Evolutionary conservation across 2,113 vertebrate species (phyloP).

Genomic region (Mola mola): DNA sequence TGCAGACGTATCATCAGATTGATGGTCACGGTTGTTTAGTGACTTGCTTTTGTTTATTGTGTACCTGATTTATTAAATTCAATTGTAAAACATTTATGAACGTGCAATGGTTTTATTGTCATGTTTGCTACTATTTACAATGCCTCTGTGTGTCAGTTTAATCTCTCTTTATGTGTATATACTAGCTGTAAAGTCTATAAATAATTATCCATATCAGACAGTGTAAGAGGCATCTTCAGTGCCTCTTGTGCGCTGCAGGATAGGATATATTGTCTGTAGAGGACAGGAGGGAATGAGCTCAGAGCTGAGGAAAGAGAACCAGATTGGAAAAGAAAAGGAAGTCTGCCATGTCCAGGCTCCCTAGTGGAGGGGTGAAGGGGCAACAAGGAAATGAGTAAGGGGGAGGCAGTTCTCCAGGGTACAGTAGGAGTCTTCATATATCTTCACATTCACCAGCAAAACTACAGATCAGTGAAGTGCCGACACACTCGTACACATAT

Average conservation of each 20-base stretch:
- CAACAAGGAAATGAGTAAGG: slow-evolving; percentile 23
- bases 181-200: slow-evolving; percentile 33
- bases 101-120: slow-evolving; percentile 1
- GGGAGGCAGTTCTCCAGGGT: slow-evolving; percentile 20
- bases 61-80: slow-evolving; percentile 44
- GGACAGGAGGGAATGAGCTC: slow-evolving; percentile 53
- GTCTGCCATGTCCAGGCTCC: slow-evolving; percentile 58
- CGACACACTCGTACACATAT: slow-evolving; percentile 35
- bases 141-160: slow-evolving; percentile 10
- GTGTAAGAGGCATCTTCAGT: slow-evolving; percentile 9
- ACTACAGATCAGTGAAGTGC: slow-evolving; percentile 23
- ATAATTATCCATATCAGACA: slow-evolving; percentile 6
- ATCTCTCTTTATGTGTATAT: slow-evolving; percentile 33
- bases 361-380: slow-evolving; percentile 40
- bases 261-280: slow-evolving; percentile 21
- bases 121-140: slow-evolving; percentile 5
- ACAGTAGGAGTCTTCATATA: slow-evolving; percentile 42
- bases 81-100: neutral
- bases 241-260: slow-evolving; percentile 13
- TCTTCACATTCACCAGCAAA: slow-evolving; percentile 54
- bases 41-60: slow-evolving; percentile 25
- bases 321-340: slow-evolving; percentile 37
- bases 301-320: slow-evolving; percentile 42
- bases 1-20: slow-evolving; percentile 61
- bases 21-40: slow-evolving; percentile 41